Percentiles rank a stretch among this genome's conserved stretches.
These are phyloP conservation scores for Diachrysia chrysitis DNA, from an alignment of 2,888 invertebrate genomes.

Conservation along the genomic window DNA sequence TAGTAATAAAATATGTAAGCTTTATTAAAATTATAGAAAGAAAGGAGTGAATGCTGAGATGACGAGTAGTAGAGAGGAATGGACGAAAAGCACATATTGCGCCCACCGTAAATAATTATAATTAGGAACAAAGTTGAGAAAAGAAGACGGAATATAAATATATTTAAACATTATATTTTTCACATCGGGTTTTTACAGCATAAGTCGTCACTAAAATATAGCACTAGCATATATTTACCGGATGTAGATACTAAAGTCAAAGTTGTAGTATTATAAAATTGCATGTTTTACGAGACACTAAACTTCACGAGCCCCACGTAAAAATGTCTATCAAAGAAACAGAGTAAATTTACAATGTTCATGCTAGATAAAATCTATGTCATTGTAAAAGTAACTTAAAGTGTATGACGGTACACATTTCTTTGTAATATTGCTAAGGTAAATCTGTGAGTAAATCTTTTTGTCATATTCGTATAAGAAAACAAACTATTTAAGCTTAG, in stretches of 20 bases:
- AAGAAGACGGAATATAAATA: too few species aligned
- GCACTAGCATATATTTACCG: background rate
- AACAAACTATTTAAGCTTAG: background rate
- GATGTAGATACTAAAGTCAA: conserved; percentile 6
- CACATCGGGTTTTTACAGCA: too few species aligned
- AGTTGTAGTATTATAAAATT: conserved; percentile 49
- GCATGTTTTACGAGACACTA: conserved; percentile 35
- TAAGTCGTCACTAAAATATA: too few species aligned
- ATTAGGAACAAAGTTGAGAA: too few species aligned
- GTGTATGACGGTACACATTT: background rate
- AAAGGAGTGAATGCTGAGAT: too few species aligned
- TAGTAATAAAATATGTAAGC: too few species aligned
- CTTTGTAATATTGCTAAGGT: background rate
- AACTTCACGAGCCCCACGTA: conserved; percentile 32
- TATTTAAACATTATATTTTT: too few species aligned
- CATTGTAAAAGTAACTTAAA: background rate
- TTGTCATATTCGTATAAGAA: background rate
- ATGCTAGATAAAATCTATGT: conserved; percentile 19
- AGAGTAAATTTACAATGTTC: conserved; percentile 26
- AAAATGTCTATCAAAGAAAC: conserved; percentile 50
- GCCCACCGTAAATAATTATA: too few species aligned
- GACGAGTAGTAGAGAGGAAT: too few species aligned
- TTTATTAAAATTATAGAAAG: too few species aligned
- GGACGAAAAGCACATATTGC: too few species aligned
- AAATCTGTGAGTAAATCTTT: background rate